Conservation (phyloP, 2,888 invertebrate genomes). For the Abrostola triplasia region DNA sequence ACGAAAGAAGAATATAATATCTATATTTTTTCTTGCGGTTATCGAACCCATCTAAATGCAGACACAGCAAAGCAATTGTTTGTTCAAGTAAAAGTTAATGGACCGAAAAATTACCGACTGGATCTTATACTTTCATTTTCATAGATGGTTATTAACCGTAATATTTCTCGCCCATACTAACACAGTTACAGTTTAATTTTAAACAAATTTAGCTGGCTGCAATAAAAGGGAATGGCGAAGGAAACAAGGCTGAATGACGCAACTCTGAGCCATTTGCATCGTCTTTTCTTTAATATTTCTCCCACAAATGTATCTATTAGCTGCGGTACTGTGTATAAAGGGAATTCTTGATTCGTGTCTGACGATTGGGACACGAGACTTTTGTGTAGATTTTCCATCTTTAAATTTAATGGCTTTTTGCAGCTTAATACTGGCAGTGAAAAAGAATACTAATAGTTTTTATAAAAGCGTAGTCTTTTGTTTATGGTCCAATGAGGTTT, state of each 20-base stretch:
- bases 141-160: constrained; percentile 2
- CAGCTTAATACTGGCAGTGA: background rate
- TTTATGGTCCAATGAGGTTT: too few species aligned
- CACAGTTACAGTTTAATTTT: constrained; percentile 12
- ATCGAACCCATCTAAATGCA: background rate
- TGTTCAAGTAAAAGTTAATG: constrained; percentile 3
- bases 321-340: constrained; percentile 15
- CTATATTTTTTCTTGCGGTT: background rate
- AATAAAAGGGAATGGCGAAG: background rate
- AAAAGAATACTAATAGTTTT: too few species aligned
- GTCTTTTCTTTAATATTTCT: constrained; percentile 20
- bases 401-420: constrained; percentile 4
- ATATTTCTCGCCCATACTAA: background rate
- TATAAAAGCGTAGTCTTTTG: too few species aligned
- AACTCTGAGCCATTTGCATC: background rate
- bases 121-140: constrained; percentile 7
- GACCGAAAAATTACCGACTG: constrained; percentile 1
- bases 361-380: constrained; percentile 6
- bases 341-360: constrained; percentile 30
- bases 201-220: constrained; percentile 8
- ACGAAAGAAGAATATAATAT: too few species aligned
- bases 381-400: constrained; percentile 7
- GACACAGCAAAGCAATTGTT: background rate
- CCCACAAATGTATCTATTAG: constrained; percentile 21
- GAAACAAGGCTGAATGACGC: background rate